Evolutionary conservation across 2,113 vertebrate species (phyloP).

Genomic region (Oxyruncus cristatus): DNA sequence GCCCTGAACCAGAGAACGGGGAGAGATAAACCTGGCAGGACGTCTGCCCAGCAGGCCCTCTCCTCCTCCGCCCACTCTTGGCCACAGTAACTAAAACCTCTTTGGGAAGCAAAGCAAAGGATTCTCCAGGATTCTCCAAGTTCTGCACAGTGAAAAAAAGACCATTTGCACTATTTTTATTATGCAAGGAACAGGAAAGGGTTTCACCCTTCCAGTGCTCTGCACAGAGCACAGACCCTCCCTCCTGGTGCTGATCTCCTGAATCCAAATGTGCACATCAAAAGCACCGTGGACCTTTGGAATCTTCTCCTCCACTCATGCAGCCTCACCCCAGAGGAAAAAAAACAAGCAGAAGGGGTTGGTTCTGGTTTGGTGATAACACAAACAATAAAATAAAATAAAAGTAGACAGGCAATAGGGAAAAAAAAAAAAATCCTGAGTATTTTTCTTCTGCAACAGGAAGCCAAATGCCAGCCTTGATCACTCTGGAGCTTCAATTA

Average conservation of each 20-base stretch:
- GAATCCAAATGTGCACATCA: neutral
- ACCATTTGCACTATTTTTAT: neutral
- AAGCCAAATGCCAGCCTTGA: neutral
- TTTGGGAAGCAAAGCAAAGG: neutral
- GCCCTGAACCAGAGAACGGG: neutral
- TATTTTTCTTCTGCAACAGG: neutral
- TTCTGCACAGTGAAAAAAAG: neutral
- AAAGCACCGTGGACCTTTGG: neutral
- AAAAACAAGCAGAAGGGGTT: neutral
- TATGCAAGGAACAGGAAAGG: neutral
- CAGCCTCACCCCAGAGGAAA: neutral
- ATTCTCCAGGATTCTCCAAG: neutral
- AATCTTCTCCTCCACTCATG: neutral
- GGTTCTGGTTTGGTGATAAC: neutral
- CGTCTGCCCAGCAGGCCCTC: neutral
- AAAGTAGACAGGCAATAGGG: neutral
- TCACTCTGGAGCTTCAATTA: neutral
- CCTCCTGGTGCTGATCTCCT: neutral
- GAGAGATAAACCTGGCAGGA: neutral
- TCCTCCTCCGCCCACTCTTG: neutral
- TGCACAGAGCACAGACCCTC: neutral
- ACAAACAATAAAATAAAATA: neutral
- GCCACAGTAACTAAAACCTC: neutral
- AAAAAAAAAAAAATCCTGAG: neutral
- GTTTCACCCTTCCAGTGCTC: neutral